Conservation (phyloP, 2,888 invertebrate species). For the Nomada hirtipes region DNA sequence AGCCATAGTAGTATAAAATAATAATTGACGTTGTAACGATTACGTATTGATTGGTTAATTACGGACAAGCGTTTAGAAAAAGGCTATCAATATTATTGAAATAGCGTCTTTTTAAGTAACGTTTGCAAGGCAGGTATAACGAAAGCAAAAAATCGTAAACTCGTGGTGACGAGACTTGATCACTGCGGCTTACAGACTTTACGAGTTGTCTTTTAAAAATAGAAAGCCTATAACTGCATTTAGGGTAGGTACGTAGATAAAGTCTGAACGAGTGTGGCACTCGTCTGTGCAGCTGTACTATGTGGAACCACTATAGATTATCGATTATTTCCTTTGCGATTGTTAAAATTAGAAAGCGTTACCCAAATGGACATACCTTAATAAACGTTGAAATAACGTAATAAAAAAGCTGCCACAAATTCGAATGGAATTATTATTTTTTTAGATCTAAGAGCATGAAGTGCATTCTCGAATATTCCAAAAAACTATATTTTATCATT, state of each 20-base stretch:
- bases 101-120: background rate
- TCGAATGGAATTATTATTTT: too few relatives aligned
- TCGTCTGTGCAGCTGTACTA: constrained; percentile 57
- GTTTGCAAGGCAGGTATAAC: background rate
- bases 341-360: background rate
- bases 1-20: too few relatives aligned
- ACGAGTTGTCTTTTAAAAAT: constrained; percentile 69
- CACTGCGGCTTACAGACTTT: constrained; percentile 33
- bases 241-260: constrained; percentile 64
- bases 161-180: constrained; percentile 30
- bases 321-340: constrained; percentile 20
- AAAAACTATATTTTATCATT: too few relatives aligned
- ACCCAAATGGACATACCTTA: too few relatives aligned
- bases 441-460: background rate
- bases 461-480: background rate
- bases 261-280: constrained; percentile 44
- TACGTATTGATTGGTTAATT: too few relatives aligned
- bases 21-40: too few relatives aligned
- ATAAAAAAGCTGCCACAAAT: too few relatives aligned
- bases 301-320: constrained; percentile 62
- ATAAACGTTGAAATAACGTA: too few relatives aligned
- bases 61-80: too few relatives aligned
- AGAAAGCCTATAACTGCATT: constrained; percentile 61
- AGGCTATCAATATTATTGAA: too few relatives aligned
- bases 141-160: constrained; percentile 15